These are phyloP conservation scores for Perithous albicinctus DNA, from an alignment of 2,888 invertebrate genomes.

Conservation along the genomic window DNA sequence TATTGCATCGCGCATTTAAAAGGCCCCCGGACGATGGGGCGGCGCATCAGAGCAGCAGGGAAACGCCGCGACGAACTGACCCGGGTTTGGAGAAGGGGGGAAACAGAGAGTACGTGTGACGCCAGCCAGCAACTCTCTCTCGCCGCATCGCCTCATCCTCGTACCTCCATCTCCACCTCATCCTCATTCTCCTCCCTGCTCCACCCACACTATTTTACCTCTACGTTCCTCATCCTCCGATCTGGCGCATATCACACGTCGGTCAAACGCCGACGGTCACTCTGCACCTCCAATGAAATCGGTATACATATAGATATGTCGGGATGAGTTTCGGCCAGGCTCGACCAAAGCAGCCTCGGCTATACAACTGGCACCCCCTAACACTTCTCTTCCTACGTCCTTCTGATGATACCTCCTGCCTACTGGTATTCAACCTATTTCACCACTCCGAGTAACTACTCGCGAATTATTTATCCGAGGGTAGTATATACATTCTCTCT, in stretches of 20 bases:
- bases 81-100: conserved; percentile 56
- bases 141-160: conserved; percentile 47
- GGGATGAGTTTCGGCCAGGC: conserved; percentile 68
- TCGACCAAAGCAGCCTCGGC: conserved; percentile 56
- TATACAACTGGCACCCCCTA: conserved; percentile 51
- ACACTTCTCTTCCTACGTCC: conserved; percentile 30
- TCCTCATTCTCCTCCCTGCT: conserved; percentile 24
- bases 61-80: conserved; percentile 67
- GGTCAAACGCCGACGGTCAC: conserved; percentile 80
- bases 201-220: conserved; percentile 71
- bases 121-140: conserved; percentile 61
- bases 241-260: conserved; percentile 82
- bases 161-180: conserved; percentile 22
- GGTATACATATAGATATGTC: conserved; percentile 73
- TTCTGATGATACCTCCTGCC: conserved; percentile 22
- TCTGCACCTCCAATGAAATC: conserved; percentile 80
- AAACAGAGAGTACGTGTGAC: conserved; percentile 58
- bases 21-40: conserved; percentile 72
- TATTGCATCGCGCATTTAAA: conserved; percentile 84
- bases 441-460: conserved; percentile 66
- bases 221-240: conserved; percentile 54
- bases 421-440: conserved; percentile 60
- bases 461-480: conserved; percentile 82
- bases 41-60: conserved; percentile 58
- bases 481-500: conserved; percentile 57